Conservation (phyloP, 2,888 invertebrate species). For the Ceraclea dissimilis region DNA sequence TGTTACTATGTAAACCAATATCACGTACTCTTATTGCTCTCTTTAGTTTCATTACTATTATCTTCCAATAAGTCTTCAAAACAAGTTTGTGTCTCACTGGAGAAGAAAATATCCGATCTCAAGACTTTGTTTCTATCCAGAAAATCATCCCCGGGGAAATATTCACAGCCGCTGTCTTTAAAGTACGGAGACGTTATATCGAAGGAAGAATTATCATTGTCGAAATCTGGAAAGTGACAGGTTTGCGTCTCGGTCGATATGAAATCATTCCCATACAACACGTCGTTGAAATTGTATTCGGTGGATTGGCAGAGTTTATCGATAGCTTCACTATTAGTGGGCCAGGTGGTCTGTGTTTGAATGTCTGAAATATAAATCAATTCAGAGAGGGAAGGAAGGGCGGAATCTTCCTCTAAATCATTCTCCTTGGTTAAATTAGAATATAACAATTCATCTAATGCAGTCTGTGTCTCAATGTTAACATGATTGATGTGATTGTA, state of each 20-base stretch:
- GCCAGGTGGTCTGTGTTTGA: constrained; percentile 22
- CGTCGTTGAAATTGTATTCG: not conserved
- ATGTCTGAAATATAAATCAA: constrained; percentile 20
- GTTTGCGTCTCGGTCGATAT: not conserved
- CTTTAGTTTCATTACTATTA: not conserved
- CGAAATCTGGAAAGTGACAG: not conserved
- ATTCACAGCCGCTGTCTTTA: not conserved
- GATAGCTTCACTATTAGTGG: not conserved
- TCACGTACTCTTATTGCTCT: not conserved
- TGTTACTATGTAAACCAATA: not conserved
- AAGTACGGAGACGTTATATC: not conserved
- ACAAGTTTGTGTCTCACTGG: not conserved
- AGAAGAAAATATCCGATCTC: not conserved
- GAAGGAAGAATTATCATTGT: not conserved
- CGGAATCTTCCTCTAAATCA: constrained; percentile 5
- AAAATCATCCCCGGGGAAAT: not conserved
- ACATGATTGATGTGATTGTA: too few relatives aligned
- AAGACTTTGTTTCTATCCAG: not conserved
- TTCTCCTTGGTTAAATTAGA: constrained; percentile 13
- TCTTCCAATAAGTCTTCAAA: not conserved
- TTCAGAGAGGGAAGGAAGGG: constrained; percentile 11
- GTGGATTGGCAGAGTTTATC: not conserved
- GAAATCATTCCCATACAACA: not conserved
- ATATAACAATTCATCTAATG: constrained; percentile 23
- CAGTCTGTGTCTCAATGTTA: constrained; percentile 24